These are phyloP conservation scores for Siniperca knerii DNA, from an alignment of 2,113 vertebrate genomes.

Conservation along the genomic window DNA sequence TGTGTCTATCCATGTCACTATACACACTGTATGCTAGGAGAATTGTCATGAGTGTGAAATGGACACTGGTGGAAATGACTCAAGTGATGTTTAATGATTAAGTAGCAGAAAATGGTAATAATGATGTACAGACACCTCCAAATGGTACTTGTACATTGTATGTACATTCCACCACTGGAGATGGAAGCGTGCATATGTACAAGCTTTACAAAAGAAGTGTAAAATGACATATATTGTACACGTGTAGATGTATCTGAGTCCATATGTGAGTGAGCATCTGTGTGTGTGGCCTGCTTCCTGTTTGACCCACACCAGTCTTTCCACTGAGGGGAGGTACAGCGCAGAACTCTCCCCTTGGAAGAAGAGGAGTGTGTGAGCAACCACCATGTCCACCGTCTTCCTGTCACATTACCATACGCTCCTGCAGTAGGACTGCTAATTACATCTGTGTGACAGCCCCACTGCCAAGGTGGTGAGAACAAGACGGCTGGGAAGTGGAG, in stretches of 20 bases:
- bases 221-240: not conserved
- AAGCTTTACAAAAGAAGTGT: not conserved
- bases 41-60: not conserved
- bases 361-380: constrained; percentile 54
- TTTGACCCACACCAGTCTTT: constrained; percentile 34
- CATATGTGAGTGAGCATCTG: constrained; percentile 6
- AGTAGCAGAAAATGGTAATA: not conserved
- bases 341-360: constrained; percentile 34
- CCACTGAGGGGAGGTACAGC: constrained; percentile 12
- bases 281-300: constrained; percentile 19
- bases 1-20: not conserved
- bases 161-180: not conserved
- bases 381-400: constrained; percentile 63
- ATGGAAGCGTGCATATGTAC: not conserved
- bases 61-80: not conserved
- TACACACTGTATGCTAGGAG: no score
- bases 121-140: not conserved
- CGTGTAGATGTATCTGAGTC: not conserved
- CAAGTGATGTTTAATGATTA: no score
- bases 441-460: constrained; percentile 72
- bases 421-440: constrained; percentile 73
- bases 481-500: constrained; percentile 41
- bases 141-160: not conserved
- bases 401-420: constrained; percentile 81
- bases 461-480: constrained; percentile 67